Evolutionary conservation across 2,888 invertebrate species (phyloP).

Genomic region (Anodontia alba): DNA sequence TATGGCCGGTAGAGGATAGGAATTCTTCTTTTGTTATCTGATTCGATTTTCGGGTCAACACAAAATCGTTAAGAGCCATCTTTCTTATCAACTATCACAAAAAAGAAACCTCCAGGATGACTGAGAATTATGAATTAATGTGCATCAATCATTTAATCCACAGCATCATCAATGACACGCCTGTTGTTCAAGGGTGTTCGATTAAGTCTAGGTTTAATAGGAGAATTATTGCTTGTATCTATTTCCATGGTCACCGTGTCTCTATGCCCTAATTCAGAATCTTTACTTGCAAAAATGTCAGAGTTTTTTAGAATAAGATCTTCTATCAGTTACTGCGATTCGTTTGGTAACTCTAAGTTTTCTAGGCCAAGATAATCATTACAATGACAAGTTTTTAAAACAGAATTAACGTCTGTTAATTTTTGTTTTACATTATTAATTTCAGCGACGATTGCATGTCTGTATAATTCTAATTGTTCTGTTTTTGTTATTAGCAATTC

Average conservation of each 20-base stretch:
- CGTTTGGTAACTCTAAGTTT: neutral
- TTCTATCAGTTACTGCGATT: neutral
- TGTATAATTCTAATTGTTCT: neutral
- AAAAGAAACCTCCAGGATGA: neutral
- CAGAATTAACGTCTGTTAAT: neutral
- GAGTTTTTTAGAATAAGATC: neutral
- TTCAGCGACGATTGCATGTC: neutral
- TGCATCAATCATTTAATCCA: conserved; percentile 7
- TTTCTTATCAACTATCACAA: neutral
- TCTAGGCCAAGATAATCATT: neutral
- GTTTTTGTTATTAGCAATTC: neutral
- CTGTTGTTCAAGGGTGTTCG: neutral
- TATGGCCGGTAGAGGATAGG: neutral
- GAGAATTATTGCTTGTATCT: neutral
- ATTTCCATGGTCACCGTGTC: neutral
- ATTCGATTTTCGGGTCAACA: neutral
- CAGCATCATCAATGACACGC: neutral
- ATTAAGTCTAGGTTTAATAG: neutral
- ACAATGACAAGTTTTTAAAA: neutral
- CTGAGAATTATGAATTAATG: neutral
- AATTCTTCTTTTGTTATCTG: neutral
- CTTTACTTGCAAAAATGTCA: neutral
- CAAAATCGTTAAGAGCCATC: neutral
- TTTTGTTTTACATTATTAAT: neutral
- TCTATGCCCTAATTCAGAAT: neutral